Conservation (phyloP, 2,888 invertebrate genomes). For the Scaptomyza caliginosa region DNA sequence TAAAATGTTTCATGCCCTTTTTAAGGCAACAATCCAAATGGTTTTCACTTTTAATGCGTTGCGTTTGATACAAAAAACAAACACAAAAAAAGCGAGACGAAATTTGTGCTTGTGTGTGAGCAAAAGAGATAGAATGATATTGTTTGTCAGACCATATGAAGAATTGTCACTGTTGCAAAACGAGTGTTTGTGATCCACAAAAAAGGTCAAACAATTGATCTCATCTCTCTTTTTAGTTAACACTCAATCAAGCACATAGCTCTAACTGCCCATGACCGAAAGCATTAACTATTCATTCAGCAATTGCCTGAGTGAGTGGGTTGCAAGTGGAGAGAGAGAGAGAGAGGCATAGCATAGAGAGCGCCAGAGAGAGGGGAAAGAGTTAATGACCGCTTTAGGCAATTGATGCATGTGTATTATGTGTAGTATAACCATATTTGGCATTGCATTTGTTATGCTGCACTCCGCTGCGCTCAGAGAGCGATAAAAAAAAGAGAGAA, state of each 20-base stretch:
- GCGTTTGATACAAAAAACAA: constrained; percentile 28
- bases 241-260: constrained; percentile 26
- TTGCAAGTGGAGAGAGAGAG: neutral
- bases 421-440: constrained; percentile 69
- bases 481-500: neutral
- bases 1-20: constrained; percentile 56
- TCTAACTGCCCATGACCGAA: constrained; percentile 20
- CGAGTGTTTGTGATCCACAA: constrained; percentile 16
- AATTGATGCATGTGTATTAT: constrained; percentile 33
- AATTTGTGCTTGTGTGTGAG: neutral
- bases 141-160: constrained; percentile 20
- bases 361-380: constrained; percentile 4
- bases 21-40: constrained; percentile 46
- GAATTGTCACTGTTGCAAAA: constrained; percentile 27
- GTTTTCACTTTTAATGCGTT: constrained; percentile 58
- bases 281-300: constrained; percentile 50
- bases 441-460: constrained; percentile 70
- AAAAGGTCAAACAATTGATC: constrained; percentile 9
- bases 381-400: constrained; percentile 35
- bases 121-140: constrained; percentile 4
- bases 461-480: constrained; percentile 32
- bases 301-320: constrained; percentile 17
- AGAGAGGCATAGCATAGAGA: constrained; percentile 10
- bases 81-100: constrained; percentile 8
- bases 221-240: constrained; percentile 22